Percentiles rank a stretch among this genome's conserved stretches.
phyloP scores from a whole-genome alignment of 2,888 invertebrate genomes.

The Melieria omissa region DNA sequence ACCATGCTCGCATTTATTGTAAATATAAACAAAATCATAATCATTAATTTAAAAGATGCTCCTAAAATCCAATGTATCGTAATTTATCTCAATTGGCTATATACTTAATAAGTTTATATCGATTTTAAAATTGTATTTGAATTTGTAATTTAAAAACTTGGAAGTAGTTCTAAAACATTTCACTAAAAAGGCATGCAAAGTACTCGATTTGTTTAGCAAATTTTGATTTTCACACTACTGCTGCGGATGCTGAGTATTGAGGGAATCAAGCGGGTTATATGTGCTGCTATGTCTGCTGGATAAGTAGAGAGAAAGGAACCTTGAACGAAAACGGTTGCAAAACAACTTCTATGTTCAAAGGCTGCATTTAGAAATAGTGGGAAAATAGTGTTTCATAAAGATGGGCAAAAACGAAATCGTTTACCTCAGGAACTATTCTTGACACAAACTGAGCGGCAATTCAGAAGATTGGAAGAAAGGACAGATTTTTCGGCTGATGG shows the following conservation, averaged over 20 bases:
- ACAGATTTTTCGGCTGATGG: too few species aligned
- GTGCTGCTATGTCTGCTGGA: too few species aligned
- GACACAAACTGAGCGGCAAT: too few species aligned
- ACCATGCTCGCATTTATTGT: conserved; percentile 61
- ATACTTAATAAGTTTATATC: conserved; percentile 2
- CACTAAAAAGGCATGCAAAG: conserved; percentile 13
- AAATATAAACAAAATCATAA: conserved; percentile 62
- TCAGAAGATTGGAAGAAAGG: too few species aligned
- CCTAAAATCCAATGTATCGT: conserved; percentile 38
- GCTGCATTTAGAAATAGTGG: too few species aligned
- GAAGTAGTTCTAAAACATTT: neutral
- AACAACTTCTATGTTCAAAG: too few species aligned
- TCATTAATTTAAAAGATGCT: conserved; percentile 40
- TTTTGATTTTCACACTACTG: neutral
- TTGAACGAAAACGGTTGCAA: too few species aligned
- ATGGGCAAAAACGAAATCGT: too few species aligned
- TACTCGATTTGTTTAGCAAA: neutral
- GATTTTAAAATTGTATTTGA: conserved; percentile 5
- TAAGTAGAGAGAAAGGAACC: too few species aligned
- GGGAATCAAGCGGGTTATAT: too few species aligned
- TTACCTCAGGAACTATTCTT: too few species aligned
- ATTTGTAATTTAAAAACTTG: conserved; percentile 4
- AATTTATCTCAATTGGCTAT: conserved; percentile 13
- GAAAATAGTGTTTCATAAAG: too few species aligned
- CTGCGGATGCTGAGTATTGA: neutral